Evolutionary conservation across 2,888 invertebrate species (phyloP).

Genomic region (Drosophila neonasuta): DNA sequence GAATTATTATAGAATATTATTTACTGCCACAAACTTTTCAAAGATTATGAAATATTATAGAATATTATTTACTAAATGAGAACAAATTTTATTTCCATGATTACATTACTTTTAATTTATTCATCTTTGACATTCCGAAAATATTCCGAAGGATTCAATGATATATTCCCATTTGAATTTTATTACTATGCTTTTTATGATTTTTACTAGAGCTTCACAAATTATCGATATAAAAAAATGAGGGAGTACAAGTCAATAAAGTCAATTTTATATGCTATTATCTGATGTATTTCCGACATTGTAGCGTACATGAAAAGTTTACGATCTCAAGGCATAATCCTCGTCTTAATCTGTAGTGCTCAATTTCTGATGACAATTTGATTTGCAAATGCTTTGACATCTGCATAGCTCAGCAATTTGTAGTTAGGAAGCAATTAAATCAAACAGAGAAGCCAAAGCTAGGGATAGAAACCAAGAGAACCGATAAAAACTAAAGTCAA

Average conservation of each 20-base stretch:
- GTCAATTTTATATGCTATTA: neutral
- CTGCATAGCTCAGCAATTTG: slow-evolving; percentile 34
- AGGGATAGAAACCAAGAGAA: slow-evolving; percentile 9
- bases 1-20: too few species aligned
- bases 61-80: too few species aligned
- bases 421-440: slow-evolving; percentile 44
- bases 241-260: neutral
- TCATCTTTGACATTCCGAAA: too few species aligned
- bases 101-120: too few species aligned
- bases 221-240: neutral
- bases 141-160: too few species aligned
- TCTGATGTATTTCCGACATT: neutral
- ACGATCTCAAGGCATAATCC: slow-evolving; percentile 9
- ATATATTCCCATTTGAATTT: too few species aligned
- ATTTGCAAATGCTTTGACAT: slow-evolving; percentile 15
- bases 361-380: slow-evolving; percentile 33
- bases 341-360: slow-evolving; percentile 14
- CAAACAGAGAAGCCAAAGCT: slow-evolving; percentile 3
- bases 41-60: too few species aligned
- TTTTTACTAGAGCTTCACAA: neutral
- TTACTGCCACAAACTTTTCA: too few species aligned
- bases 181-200: neutral
- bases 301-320: neutral
- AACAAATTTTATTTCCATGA: too few species aligned
- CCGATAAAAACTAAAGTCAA: slow-evolving; percentile 24